Evolutionary conservation across 2,113 vertebrate species (phyloP).

Genomic region (Edolisoma coerulescens): DNA sequence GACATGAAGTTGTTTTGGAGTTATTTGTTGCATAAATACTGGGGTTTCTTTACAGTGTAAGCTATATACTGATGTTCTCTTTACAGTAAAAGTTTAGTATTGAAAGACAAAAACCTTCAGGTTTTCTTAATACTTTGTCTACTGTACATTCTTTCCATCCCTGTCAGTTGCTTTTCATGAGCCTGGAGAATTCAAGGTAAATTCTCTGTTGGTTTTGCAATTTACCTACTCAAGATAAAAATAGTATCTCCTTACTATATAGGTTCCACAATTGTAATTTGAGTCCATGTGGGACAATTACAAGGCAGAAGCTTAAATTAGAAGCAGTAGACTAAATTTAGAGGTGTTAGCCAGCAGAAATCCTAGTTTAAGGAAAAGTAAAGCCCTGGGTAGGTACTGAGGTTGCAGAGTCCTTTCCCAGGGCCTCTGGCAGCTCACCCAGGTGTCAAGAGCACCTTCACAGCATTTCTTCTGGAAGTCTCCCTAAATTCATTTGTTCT

Average conservation of each 20-base stretch:
- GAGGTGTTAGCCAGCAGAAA: background rate
- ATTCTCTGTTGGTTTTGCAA: background rate
- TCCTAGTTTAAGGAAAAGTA: background rate
- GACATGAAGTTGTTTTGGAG: background rate
- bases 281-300: background rate
- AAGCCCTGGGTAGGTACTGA: background rate
- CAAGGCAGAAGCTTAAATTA: background rate
- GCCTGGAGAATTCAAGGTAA: background rate
- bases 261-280: background rate
- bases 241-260: background rate
- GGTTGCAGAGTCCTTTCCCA: background rate
- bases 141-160: background rate
- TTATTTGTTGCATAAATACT: background rate
- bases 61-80: background rate
- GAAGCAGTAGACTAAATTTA: background rate
- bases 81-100: background rate
- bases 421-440: background rate
- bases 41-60: background rate
- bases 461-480: background rate
- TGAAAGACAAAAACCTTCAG: fast-evolving
- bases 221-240: background rate
- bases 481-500: background rate
- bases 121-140: background rate
- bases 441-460: background rate
- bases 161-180: background rate